Evolutionary conservation across 2,888 invertebrate species (phyloP), one percentile per base, ranked within the genome.

Genomic region (Entomobrya proxima): DNA sequence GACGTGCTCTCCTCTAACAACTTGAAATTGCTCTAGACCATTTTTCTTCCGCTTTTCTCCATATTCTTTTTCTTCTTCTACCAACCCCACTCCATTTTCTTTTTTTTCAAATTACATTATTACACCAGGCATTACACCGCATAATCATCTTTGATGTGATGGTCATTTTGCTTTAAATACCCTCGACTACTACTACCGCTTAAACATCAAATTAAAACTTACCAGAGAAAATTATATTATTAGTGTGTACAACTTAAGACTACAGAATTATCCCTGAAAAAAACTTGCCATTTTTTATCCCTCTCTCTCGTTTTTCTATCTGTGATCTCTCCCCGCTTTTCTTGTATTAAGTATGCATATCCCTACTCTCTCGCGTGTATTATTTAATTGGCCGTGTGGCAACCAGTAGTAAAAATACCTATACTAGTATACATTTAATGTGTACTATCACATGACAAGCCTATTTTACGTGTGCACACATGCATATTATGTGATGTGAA

Each of bases 311-410:
- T 35, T 18, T n/a, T 35, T 37, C 44, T 72, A 72, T 72, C 72
- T 72, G n/a, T 72, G 72, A 72, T 72, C 44, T 35, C 15, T 24
- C 4, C n/a, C 32, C 18, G n/a, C 64, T 5, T n/a, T 7, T 64
- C 37, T 21, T 2, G 64, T 11, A 72, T 72, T 72, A 72, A 47
- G 72, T 72, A 72, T 72, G 44, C 72, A 72, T 72, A 72, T 47
- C 72, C 64, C 47, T 47, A n/a, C 47, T 52, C 52, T 75, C 75
- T 75, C 32, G 75, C 52, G 75, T 75, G 75, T 50, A 75, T 52
- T 75, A 75, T 75, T 75, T 75, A 75, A 75, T 75, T 75, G 75
- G 75, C 75, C 75, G 75, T 75, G 50, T 75, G 75, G 52, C 44
- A 69, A 21, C 40, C n/a, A n/a, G n/a, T n/a, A n/a, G n/a, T n/a